These are phyloP conservation scores for Platyscapa corneri DNA, from an alignment of 1,140 invertebrate genomes.

Conservation along the genomic window DNA sequence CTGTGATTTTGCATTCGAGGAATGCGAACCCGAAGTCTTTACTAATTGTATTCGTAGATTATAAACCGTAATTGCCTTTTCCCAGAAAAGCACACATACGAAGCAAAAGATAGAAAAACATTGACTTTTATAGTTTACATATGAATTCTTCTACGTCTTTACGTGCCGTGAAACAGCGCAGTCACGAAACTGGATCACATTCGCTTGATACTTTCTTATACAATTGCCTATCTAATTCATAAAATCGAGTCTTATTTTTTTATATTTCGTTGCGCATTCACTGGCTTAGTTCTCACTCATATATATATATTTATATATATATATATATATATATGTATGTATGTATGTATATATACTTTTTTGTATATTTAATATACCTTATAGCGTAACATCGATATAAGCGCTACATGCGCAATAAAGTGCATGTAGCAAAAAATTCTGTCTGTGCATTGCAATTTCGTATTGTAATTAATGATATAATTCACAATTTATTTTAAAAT, in stretches of 20 bases:
- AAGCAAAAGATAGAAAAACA: constrained; percentile 49
- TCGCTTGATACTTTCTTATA: constrained; percentile 49
- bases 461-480: background rate
- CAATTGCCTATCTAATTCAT: constrained; percentile 62
- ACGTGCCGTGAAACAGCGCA: constrained; percentile 17
- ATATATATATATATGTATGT: too few relatives aligned
- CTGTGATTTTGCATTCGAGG: constrained; percentile 9
- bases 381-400: constrained; percentile 49
- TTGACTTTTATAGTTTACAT: constrained; percentile 28
- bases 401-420: constrained; percentile 22
- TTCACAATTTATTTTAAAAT: background rate
- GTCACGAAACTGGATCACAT: constrained; percentile 48
- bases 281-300: constrained; percentile 67
- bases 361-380: constrained; percentile 48
- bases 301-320: too few relatives aligned
- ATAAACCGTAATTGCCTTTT: constrained; percentile 44
- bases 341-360: too few relatives aligned
- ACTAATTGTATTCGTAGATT: constrained; percentile 9
- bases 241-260: constrained; percentile 63
- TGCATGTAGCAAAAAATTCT: constrained; percentile 54
- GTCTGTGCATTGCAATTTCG: constrained; percentile 29
- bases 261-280: constrained; percentile 69
- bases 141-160: background rate
- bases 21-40: constrained; percentile 3
- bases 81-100: constrained; percentile 47